phyloP scores from a whole-genome alignment of 2,797 vertebrate species.

The Cynopterus sphinx region DNA sequence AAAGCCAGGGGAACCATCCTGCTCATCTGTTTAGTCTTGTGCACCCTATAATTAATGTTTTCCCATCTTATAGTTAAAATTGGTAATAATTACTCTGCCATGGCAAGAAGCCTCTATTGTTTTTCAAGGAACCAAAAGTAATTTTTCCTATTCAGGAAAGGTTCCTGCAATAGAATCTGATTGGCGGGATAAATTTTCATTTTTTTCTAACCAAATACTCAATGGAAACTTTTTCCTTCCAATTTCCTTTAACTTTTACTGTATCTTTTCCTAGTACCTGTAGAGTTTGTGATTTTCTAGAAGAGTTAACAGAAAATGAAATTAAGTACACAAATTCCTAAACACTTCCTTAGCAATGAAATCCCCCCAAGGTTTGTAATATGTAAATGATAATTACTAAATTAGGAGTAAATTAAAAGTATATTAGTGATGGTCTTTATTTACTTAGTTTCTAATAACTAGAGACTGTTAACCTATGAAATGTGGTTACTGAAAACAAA shows the following conservation, averaged over 20 bases:
- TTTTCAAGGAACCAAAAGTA: background rate
- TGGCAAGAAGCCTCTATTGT: background rate
- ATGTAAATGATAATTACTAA: background rate
- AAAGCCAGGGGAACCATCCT: background rate
- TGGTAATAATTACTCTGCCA: background rate
- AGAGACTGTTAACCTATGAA: background rate
- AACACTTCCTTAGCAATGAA: background rate
- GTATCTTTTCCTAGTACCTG: background rate
- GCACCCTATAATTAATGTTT: background rate
- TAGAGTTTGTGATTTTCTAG: background rate
- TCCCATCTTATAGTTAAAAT: background rate
- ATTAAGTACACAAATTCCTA: background rate
- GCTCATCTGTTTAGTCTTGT: background rate
- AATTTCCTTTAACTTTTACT: background rate
- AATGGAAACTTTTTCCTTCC: background rate
- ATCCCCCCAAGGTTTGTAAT: background rate
- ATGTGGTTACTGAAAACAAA: background rate
- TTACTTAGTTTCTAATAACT: background rate
- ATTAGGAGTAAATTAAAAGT: constrained; percentile 2
- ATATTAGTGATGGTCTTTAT: background rate
- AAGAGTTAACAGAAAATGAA: background rate
- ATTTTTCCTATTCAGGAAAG: background rate
- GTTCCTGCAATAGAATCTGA: background rate
- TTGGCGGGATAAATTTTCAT: background rate
- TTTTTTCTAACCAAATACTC: background rate